Evolutionary conservation across 2,113 vertebrate species (phyloP).

Genomic region (Odocoileus virginianus): DNA sequence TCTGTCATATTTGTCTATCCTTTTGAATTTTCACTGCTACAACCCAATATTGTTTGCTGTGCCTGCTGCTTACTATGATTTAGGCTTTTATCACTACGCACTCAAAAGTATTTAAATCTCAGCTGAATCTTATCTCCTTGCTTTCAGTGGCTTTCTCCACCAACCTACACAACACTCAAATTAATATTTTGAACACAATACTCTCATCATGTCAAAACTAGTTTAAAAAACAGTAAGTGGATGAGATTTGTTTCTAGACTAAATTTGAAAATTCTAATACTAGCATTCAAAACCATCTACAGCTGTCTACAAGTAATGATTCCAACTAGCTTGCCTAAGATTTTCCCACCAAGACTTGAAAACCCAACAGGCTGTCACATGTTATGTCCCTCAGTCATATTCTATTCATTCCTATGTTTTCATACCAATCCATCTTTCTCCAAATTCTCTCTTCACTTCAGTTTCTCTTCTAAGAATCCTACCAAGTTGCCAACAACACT

Average conservation of each 20-base stretch:
- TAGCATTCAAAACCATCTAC: neutral
- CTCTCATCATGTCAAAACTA: conserved; percentile 29
- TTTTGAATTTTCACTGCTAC: neutral
- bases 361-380: neutral
- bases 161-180: neutral
- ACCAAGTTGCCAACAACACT: neutral
- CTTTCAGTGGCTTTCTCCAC: neutral
- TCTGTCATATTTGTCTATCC: neutral
- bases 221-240: neutral
- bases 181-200: conserved; percentile 43
- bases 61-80: neutral
- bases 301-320: neutral
- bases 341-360: neutral
- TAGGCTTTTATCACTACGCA: neutral
- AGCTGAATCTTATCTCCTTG: neutral
- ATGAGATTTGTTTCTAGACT: neutral
- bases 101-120: neutral
- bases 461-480: conserved; percentile 10
- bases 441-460: neutral
- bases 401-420: neutral
- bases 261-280: neutral
- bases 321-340: neutral
- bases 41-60: neutral
- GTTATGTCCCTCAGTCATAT: neutral
- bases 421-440: neutral